A percentile compares a stretch with the other conserved stretches of the same genome.
These are phyloP conservation scores for Belonocnema kinseyi DNA, from an alignment of 1,140 invertebrate species.

Conservation along the genomic window DNA sequence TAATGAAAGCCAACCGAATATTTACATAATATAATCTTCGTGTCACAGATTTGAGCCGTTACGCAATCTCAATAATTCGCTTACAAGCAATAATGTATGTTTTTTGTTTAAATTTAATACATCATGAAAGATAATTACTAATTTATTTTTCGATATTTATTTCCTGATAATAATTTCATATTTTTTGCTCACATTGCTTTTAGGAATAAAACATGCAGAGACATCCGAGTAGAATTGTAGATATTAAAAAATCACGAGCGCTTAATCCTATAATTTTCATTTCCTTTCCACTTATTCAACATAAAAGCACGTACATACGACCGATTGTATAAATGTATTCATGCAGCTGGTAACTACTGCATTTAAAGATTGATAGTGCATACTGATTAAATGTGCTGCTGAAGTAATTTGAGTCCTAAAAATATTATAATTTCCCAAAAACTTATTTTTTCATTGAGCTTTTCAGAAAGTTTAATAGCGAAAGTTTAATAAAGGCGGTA, in stretches of 20 bases:
- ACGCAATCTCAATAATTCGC: not conserved
- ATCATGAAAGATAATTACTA: not conserved
- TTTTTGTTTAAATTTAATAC: not conserved
- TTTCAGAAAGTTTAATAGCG: too few relatives aligned
- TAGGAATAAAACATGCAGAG: not conserved
- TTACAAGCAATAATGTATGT: not conserved
- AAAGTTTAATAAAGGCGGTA: too few relatives aligned
- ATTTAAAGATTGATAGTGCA: not conserved
- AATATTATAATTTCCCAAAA: not conserved
- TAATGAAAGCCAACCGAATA: conserved; percentile 35
- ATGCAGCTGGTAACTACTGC: not conserved
- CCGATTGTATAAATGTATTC: not conserved
- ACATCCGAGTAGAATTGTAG: not conserved
- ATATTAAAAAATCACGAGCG: not conserved
- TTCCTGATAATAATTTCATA: not conserved
- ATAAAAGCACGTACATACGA: not conserved
- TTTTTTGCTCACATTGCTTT: not conserved
- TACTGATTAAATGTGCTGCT: not conserved
- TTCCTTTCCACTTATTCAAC: conserved; percentile 15
- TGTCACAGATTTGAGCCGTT: not conserved
- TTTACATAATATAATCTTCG: conserved; percentile 33
- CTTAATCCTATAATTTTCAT: conserved; percentile 14
- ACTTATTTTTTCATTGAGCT: too few relatives aligned
- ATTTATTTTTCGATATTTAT: not conserved
- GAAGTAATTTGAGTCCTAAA: not conserved